Base-by-base conservation (phyloP, 2,888 invertebrate species). In the Teleogryllus oceanicus region DNA sequence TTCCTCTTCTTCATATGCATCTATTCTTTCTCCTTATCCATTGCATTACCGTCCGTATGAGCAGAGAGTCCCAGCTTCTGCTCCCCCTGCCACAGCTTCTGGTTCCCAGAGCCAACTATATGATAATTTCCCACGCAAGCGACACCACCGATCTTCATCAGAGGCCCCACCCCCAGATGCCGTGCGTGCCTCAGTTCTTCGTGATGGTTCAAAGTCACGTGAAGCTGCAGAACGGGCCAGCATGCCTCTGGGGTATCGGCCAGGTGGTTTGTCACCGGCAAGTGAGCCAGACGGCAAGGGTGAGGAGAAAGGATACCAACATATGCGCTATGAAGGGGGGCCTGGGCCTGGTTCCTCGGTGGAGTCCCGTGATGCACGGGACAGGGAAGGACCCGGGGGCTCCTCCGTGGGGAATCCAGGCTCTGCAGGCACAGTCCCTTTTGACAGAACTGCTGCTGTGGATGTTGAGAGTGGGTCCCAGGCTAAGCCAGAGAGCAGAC, bases 151-250 rank as follows among this genome's bases (percentile, higher is more conserved):
- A 84, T 88, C 90, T 87, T 87, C 91, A 50, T 80, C 81, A 24
- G 81, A 82, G 74, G 80, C 80, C n/a, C 50, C 79, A 51, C 49
- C 87, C 88, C 18, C 86, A 89, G 62, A 89, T 89, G 78, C 87
- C 86, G 87, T 89, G 81, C 88, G 92, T 83, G 92, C 92, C 77
- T 92, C 92, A 82, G 93, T 93, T 21, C 86, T 93, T 83, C 88
- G 93, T 81, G 78, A 80, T 76, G 79, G 91, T 74, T 88, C 85
- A 86, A 82, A 82, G 80, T 75, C 81, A 10, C 80, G 79, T 13
- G 80, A 81, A 78, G n/a, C 81, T 20, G 83, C 84, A 80, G 82
- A 83, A 75, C 83, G 84, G 82, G 83, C 85, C 80, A 84, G 84
- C 77, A 76, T 85, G 79, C 82, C 85, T 85, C 89, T 87, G 83